A percentile compares a stretch with the other conserved stretches of the same genome.
phyloP scores from a whole-genome alignment of 2,888 invertebrate genomes.

The Isoperla grammatica region DNA sequence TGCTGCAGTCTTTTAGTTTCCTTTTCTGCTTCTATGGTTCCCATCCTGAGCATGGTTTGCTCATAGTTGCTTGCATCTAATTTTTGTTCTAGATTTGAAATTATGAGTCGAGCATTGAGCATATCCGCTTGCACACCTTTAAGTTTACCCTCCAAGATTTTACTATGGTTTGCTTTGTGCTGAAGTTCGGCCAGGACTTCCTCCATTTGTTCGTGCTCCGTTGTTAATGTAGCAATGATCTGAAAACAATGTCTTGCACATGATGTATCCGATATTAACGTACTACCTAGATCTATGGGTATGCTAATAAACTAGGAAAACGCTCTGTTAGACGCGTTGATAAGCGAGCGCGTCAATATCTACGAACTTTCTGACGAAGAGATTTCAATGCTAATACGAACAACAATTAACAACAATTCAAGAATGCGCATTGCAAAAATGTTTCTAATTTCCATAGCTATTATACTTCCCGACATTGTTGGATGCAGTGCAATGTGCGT shows the following conservation, averaged over 20 bases:
- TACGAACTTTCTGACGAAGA: no score
- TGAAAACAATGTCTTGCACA: conserved; percentile 42
- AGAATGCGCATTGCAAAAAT: no score
- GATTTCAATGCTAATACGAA: no score
- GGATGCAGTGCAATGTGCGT: no score
- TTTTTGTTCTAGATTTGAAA: conserved; percentile 49
- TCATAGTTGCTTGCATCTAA: conserved; percentile 49
- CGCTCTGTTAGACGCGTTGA: no score
- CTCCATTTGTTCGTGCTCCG: conserved; percentile 39
- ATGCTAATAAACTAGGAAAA: no score
- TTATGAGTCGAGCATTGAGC: conserved; percentile 23
- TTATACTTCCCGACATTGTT: no score
- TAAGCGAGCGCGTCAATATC: no score
- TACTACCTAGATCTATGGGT: no score
- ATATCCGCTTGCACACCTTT: conserved; percentile 28
- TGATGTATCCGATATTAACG: no score
- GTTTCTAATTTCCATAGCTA: no score
- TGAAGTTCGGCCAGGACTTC: conserved; percentile 32
- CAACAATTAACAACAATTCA: no score
- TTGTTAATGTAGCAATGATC: conserved; percentile 40
- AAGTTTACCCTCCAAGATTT: conserved; percentile 25
- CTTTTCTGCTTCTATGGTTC: conserved; percentile 47
- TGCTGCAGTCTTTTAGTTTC: conserved; percentile 52
- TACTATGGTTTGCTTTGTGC: conserved; percentile 26
- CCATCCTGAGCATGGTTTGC: conserved; percentile 46